phyloP scores from a whole-genome alignment of 2,888 invertebrate genomes.

The Limnephilus lunatus region DNA sequence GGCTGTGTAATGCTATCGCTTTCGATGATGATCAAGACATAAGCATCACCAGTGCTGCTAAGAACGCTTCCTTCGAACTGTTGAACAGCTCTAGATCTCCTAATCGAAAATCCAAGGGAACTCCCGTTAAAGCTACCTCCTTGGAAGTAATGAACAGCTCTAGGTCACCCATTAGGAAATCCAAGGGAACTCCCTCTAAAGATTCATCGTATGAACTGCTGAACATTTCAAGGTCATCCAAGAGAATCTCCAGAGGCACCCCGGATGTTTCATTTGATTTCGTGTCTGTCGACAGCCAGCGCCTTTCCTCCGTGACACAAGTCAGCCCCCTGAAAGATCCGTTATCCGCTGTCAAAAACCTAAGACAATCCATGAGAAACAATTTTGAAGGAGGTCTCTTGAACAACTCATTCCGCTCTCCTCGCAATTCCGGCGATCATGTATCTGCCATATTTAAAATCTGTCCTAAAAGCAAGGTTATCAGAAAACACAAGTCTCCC shows the following conservation, averaged over 20 bases:
- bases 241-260: slow-evolving; percentile 65
- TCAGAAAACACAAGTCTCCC: slow-evolving; percentile 65
- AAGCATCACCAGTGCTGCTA: slow-evolving; percentile 59
- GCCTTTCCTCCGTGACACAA: slow-evolving; percentile 67
- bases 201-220: slow-evolving; percentile 58
- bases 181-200: slow-evolving; percentile 66
- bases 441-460: slow-evolving; percentile 20
- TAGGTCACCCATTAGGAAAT: slow-evolving; percentile 67
- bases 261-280: slow-evolving; percentile 68
- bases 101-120: slow-evolving; percentile 63
- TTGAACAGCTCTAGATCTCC: slow-evolving; percentile 67
- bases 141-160: slow-evolving; percentile 65
- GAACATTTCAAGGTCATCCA: slow-evolving; percentile 67
- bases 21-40: slow-evolving; percentile 68
- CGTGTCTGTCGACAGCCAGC: neutral
- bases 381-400: neutral
- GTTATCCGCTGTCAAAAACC: neutral
- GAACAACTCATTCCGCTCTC: slow-evolving; percentile 6
- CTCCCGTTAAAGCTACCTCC: slow-evolving; percentile 65
- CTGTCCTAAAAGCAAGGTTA: slow-evolving; percentile 23
- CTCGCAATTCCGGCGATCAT: neutral
- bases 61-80: slow-evolving; percentile 58
- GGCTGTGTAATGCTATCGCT: slow-evolving; percentile 71
- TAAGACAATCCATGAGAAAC: neutral
- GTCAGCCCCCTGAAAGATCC: neutral